Conservation (phyloP, 2,113 vertebrate species). For the Pycnonotus jocosus region DNA sequence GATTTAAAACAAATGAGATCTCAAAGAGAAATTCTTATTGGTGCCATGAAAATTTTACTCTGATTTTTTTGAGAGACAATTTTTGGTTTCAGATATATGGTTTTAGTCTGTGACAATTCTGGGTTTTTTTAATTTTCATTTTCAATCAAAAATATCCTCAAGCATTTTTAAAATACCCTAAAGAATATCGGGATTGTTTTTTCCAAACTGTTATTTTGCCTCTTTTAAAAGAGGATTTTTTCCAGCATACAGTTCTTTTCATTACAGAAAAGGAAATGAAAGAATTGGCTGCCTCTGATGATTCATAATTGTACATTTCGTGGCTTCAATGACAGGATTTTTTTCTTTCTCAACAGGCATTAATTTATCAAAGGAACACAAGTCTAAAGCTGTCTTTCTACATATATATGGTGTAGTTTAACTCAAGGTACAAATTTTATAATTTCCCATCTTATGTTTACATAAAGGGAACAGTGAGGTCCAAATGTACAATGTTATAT, state of each 20-base stretch:
- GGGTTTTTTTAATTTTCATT: not conserved
- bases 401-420: not conserved
- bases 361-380: conserved; percentile 31
- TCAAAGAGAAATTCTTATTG: not conserved
- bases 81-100: not conserved
- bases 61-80: not conserved
- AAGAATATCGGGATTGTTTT: not conserved
- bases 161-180: not conserved
- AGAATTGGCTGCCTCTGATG: not conserved
- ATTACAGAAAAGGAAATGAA: not conserved
- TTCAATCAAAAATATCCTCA: not conserved
- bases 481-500: not conserved
- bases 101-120: not conserved
- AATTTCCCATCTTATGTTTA: conserved; percentile 26
- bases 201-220: not conserved
- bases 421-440: not conserved
- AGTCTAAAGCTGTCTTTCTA: conserved; percentile 16
- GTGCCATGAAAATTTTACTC: not conserved
- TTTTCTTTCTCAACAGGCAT: conserved; percentile 12
- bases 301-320: conserved; percentile 41
- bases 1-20: not conserved
- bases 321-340: conserved; percentile 20
- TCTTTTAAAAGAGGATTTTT: not conserved
- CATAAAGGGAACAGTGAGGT: not conserved
- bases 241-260: not conserved